Evolutionary conservation across 2,113 vertebrate genomes (phyloP), one percentile per base, ranked within the genome.

Genomic region (Loxodonta africana): DNA sequence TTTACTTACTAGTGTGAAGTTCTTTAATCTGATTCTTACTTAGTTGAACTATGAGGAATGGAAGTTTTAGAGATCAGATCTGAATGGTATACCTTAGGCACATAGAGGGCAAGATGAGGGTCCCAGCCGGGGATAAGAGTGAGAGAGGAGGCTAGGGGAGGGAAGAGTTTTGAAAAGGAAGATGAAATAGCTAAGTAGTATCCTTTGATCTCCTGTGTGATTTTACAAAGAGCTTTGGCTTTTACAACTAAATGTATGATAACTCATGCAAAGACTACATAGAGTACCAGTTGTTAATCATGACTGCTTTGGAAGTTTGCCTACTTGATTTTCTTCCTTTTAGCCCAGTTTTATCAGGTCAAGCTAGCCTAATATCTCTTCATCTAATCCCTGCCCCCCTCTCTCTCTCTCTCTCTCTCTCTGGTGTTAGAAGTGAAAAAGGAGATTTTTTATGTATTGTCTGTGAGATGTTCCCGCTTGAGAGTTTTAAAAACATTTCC

Each of bases 21-120:
- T 82, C 60, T 96, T 98, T 94, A 96, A 96, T 95, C 83, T 93
- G 73, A 82, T 78, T 96, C 37, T 74, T 94, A 77, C 8, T 85
- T 94, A 57, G 67, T 84, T 77, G 41, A 26, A 17, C 62, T 91
- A 12, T 95, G 73, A 89, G 46, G 57, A 96, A 88, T 83, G 83
- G 78, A 20, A 88, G 10, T 92, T 81, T 85, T 94, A 92, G 74
- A 96, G 26, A 60, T 96, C 51, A 94, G 30, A 71, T 8, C n/a
- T 77, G 71, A 83, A 63, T 93, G 78, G 21, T 93, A 51, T n/a
- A 53, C 44, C 28, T 65, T 65, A 71, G 63, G 37, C 14, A 88
- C 67, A 62, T 6, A 78, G 25, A 88, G 17, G 57, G n/a, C 85
- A 91, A 81, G 23, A 8, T 93, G 51, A 84, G 60, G 20, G 46